These are phyloP conservation scores for Gymnothorax javanicus DNA, from an alignment of 2,797 vertebrate species.

Conservation along the genomic window DNA sequence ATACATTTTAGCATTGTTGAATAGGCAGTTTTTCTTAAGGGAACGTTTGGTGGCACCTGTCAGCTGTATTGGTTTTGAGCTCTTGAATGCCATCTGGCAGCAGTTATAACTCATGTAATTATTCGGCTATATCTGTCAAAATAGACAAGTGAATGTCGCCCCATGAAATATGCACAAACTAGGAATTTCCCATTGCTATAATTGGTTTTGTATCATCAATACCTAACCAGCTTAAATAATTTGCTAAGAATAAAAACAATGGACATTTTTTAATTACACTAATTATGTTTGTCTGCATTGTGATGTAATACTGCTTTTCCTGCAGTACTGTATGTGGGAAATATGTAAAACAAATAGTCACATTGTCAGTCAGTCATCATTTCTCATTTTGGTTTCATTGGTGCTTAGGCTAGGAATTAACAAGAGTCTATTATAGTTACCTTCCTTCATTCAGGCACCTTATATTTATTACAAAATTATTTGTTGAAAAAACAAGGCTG, in stretches of 20 bases:
- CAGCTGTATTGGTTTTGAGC: constrained; percentile 3
- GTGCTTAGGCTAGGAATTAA: background rate
- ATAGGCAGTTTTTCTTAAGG: background rate
- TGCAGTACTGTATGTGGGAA: background rate
- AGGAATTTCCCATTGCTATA: background rate
- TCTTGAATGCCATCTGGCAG: background rate
- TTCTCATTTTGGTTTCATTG: background rate
- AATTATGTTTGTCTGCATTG: background rate
- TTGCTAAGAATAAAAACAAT: background rate
- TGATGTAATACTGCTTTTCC: background rate
- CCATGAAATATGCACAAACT: background rate
- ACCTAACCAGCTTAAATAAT: background rate
- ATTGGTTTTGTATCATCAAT: background rate
- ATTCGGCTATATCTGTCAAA: background rate
- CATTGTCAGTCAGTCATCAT: background rate
- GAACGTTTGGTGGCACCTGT: background rate
- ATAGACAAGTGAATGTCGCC: background rate
- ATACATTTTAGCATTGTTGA: constrained; percentile 3
- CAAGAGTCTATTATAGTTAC: background rate
- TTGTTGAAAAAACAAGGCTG: no score
- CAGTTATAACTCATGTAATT: background rate
- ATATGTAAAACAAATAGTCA: background rate
- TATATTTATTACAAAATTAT: no score
- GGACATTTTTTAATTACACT: background rate
- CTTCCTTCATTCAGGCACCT: background rate